Evolutionary conservation across 2,888 invertebrate species (phyloP), one percentile per base, ranked within the genome.

Genomic region (Plagodis pulveraria): DNA sequence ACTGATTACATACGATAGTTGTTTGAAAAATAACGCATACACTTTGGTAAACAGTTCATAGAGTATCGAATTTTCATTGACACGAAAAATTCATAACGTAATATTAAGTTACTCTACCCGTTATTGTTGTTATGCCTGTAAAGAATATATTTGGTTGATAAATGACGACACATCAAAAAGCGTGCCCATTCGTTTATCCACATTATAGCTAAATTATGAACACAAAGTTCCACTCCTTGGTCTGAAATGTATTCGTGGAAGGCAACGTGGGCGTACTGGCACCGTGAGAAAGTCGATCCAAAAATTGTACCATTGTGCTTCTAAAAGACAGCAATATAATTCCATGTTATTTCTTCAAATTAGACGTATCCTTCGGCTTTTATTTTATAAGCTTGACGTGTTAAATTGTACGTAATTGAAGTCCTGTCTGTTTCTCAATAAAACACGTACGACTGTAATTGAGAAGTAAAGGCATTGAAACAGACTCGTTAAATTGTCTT

Each of bases 231-330:
- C 80, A 83, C 78, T 87, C 81, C 80, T 81, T 81, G 76, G 77
- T 80, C 80, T 76, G 70, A 83, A 86, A 86, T 81, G 84, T 84
- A 80, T 91, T 89, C 86, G 80, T 80, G 84, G 88, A 89, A 90
- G 71, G 71, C 56, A 50, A 68, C 71, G 83, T 84, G 81, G 86
- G 88, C 81, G 89, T 86, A 80, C 84, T 84, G 77, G 84, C 65
- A 81, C 80, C 89, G 91, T 91, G 91, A 86, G 91, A 91, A 91
- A 84, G 84, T 80, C 79, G 77, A 84, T 80, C 78, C 81, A 70
- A 80, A 84, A 84, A 79, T 76, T 80, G 80, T 83, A 81, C 74
- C 76, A 76, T 78, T 76, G 76, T 73, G 70, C 77, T 65, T 81
- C 78, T 76, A 80, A 72, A 74, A 71, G 71, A 74, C 74, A 76